Evolutionary conservation across 2,113 vertebrate species (phyloP), one percentile per base, ranked within the genome.

Genomic region (Heterotilapia buettikoferi): DNA sequence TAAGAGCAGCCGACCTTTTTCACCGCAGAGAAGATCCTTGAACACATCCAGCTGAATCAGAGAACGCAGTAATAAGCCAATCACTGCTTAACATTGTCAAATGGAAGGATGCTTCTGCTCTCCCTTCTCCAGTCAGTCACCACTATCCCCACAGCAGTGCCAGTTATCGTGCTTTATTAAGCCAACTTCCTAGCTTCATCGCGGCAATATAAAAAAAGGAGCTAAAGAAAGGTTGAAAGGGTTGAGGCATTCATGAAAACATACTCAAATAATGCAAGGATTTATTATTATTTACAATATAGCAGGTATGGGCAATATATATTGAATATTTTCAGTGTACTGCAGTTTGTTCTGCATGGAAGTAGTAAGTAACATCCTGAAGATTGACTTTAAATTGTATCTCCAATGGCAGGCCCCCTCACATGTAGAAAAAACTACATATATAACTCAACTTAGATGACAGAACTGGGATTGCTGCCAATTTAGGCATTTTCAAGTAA

Each of bases 1-100:
- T 97, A 99, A 98, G 98, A 98, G 98, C 97, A 98, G 97, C 98
- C 98, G 98, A 99, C 98, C 98, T 99, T 99, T 99, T 97, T 98
- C 97, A 97, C 98, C 96, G 96, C 96, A 76, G 86, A 97, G 97
- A 97, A 97, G 97, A 98, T 98, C 97, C 98, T 99, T 98, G 97
- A 98, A 97, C 97, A 98, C 97, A 98, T 97, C 97, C 95, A 96
- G 97, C 96, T 96, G 97, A 98, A 98, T 98, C 93, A 94, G 96
- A 98, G 97, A 97, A 96, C 95, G 95, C 95, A 90, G 97, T 97
- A 98, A 98, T 98, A 98, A 98, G 97, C 96, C 91, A 94, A 96
- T 96, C 97, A 97, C 97, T 95, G 95, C 97, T 97, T 97, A 96
- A 97, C 97, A 97, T 97, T 96, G 97, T 97, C 97, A 97, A 96